phyloP scores from a whole-genome alignment of 1,140 invertebrate genomes.

The Lordiphosa stackelbergi region DNA sequence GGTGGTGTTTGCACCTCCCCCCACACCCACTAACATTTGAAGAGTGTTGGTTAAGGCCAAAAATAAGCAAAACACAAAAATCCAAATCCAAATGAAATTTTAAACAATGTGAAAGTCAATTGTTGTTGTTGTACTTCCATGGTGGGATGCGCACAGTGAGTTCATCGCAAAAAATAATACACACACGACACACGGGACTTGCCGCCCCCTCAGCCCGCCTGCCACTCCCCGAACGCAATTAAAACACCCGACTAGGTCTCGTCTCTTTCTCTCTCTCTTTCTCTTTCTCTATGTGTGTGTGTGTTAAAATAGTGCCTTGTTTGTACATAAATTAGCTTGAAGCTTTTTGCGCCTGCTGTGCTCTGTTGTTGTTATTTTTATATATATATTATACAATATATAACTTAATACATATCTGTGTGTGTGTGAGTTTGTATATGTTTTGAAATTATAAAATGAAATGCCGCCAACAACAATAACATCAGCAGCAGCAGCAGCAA shows the following conservation, averaged over 20 bases:
- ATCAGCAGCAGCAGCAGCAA: background rate
- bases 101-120: slow-evolving; percentile 66
- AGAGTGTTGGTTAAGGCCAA: slow-evolving; percentile 38
- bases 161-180: slow-evolving; percentile 75
- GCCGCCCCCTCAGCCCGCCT: slow-evolving; percentile 27
- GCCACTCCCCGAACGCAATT: slow-evolving; percentile 47
- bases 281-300: slow-evolving; percentile 11
- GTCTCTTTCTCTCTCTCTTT: slow-evolving; percentile 9
- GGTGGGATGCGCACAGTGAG: slow-evolving; percentile 63
- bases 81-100: slow-evolving; percentile 25
- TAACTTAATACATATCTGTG: slow-evolving; percentile 5
- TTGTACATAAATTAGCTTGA: slow-evolving; percentile 70
- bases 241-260: slow-evolving; percentile 28
- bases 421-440: slow-evolving; percentile 18
- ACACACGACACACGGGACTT: slow-evolving; percentile 36
- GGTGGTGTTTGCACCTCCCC: slow-evolving; percentile 29
- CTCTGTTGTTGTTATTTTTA: slow-evolving; percentile 15
- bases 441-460: slow-evolving; percentile 40
- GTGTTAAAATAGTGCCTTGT: slow-evolving; percentile 69
- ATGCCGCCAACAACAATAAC: slow-evolving; percentile 11
- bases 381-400: slow-evolving; percentile 24
- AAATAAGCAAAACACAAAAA: slow-evolving; percentile 18
- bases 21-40: slow-evolving; percentile 12
- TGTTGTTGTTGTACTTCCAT: slow-evolving; percentile 54
- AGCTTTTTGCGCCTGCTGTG: slow-evolving; percentile 12